phyloP scores from a whole-genome alignment of 2,113 vertebrate species.

The Rhadina sibilatrix region DNA sequence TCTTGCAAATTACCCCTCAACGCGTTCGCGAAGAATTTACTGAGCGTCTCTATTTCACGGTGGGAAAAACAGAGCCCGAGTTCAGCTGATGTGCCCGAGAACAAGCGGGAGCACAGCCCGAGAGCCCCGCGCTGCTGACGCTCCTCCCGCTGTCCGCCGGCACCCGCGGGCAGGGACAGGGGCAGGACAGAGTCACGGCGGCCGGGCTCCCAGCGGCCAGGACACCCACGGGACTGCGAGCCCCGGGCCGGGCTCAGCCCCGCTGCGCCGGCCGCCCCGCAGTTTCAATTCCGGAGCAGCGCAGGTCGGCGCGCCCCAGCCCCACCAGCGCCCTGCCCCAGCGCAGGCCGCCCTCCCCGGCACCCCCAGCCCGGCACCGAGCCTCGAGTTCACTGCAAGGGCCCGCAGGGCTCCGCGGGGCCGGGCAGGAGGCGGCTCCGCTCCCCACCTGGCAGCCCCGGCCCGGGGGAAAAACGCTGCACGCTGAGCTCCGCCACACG shows the following conservation, averaged over 20 bases:
- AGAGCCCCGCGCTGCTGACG: accelerated
- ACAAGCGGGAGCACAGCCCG: accelerated
- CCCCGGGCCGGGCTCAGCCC: neutral
- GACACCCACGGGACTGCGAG: accelerated
- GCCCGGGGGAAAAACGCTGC: too few species aligned
- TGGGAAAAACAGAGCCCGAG: accelerated
- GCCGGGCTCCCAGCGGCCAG: neutral
- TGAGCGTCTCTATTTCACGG: accelerated
- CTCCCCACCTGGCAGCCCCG: neutral
- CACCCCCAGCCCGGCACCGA: neutral
- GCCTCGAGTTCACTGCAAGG: neutral
- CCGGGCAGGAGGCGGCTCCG: neutral
- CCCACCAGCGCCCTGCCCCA: neutral
- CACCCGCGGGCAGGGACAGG: neutral
- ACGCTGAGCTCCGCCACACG: neutral
- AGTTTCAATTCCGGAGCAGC: neutral
- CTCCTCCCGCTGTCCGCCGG: accelerated
- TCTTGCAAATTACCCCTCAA: neutral
- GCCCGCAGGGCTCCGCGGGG: neutral
- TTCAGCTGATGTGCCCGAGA: accelerated
- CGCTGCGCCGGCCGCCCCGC: neutral
- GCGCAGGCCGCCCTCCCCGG: neutral
- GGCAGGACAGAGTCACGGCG: accelerated
- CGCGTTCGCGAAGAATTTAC: accelerated
- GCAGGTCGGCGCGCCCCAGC: neutral